Percentiles rank a stretch among this genome's conserved stretches.
Conservation (phyloP, 2,113 vertebrate species). For the Protobothrops flavoviridis region DNA sequence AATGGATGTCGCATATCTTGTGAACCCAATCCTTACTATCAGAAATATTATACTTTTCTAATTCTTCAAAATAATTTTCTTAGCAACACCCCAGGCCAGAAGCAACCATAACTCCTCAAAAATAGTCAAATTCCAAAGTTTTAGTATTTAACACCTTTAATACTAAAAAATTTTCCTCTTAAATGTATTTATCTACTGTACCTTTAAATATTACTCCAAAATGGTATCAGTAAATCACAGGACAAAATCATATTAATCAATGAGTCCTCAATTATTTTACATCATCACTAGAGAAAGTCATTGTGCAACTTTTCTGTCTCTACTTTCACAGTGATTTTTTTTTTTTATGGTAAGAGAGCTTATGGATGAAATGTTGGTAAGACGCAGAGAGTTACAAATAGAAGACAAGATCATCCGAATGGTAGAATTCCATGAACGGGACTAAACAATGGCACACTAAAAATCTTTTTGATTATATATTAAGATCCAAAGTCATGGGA, state of each 20-base stretch:
- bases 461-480: background rate
- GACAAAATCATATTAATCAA: background rate
- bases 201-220: background rate
- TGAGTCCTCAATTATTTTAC: background rate
- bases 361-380: background rate
- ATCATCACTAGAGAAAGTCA: background rate
- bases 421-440: background rate
- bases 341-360: background rate
- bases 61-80: background rate
- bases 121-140: background rate
- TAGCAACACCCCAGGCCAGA: background rate
- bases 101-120: background rate
- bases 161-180: background rate
- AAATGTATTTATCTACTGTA: background rate
- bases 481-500: background rate
- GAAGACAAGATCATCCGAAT: background rate
- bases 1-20: background rate
- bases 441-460: background rate
- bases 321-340: background rate
- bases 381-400: background rate
- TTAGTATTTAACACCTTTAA: background rate
- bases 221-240: background rate
- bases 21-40: background rate
- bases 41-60: background rate
- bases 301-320: background rate